Conservation (phyloP, 2,797 vertebrate species). For the Bucorvus abyssinicus region DNA sequence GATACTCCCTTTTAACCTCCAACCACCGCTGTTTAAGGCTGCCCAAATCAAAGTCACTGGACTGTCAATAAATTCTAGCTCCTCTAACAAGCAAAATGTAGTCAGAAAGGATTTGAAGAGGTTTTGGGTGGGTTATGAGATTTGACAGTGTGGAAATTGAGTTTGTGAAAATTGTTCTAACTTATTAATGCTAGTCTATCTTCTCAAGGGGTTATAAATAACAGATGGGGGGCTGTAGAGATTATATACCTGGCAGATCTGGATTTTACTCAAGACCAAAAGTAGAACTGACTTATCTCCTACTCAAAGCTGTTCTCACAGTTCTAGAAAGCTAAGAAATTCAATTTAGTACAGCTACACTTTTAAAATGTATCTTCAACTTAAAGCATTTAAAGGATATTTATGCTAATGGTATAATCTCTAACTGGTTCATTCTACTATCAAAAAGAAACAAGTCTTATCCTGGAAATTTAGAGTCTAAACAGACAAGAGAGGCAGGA, state of each 20-base stretch:
- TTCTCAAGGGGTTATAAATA: not conserved
- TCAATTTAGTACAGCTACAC: not conserved
- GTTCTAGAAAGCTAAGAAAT: not conserved
- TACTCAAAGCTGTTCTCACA: not conserved
- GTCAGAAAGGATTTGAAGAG: not conserved
- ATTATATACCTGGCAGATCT: not conserved
- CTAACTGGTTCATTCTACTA: not conserved
- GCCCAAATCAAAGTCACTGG: not conserved
- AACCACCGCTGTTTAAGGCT: not conserved
- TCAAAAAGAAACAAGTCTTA: not conserved
- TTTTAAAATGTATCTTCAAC: not conserved
- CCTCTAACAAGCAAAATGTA: not conserved
- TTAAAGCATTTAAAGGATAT: not conserved
- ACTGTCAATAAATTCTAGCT: not conserved
- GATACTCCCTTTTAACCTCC: not conserved
- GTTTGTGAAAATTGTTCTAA: slow-evolving; percentile 1
- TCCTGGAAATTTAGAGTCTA: not conserved
- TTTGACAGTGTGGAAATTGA: not conserved
- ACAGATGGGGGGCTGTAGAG: not conserved
- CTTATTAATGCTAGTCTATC: not conserved
- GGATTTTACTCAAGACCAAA: not conserved
- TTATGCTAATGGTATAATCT: not conserved
- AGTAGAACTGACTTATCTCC: not conserved
- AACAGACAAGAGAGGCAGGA: not conserved
- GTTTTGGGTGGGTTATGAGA: not conserved